Percentiles rank a stretch among this genome's conserved stretches.
Evolutionary conservation across 2,113 vertebrate species (phyloP).

Genomic region (Hepsetus odoe): DNA sequence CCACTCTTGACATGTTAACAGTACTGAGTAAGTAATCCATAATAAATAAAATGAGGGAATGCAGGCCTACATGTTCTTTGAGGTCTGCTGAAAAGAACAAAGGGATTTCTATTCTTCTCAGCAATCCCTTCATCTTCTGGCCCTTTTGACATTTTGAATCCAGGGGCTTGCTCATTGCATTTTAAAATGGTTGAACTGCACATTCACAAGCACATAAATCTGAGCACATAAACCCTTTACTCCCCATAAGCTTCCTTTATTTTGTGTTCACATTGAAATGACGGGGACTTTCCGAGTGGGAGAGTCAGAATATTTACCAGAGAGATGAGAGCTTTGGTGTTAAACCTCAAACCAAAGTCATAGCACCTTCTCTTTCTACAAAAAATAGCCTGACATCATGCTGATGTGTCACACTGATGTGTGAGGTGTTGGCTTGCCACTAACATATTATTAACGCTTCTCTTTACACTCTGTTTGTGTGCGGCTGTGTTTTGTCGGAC

Average conservation of each 20-base stretch:
- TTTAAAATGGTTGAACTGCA: not conserved
- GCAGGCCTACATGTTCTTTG: not conserved
- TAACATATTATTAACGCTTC: slow-evolving; percentile 25
- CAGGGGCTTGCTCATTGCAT: not conserved
- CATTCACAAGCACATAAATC: not conserved
- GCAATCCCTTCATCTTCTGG: not conserved
- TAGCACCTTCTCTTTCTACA: not conserved
- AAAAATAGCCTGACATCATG: not conserved
- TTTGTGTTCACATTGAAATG: not conserved
- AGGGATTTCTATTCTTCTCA: not conserved
- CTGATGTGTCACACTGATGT: not conserved
- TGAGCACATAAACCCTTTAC: not conserved
- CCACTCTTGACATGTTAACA: not conserved
- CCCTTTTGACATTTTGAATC: not conserved
- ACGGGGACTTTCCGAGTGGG: not conserved
- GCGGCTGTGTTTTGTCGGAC: slow-evolving; percentile 31
- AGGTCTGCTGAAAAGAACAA: not conserved
- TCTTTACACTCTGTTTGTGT: slow-evolving; percentile 34
- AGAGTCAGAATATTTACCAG: not conserved
- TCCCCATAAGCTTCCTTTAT: not conserved
- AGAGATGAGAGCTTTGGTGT: not conserved
- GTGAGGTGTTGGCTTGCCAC: slow-evolving; percentile 8
- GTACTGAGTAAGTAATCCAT: not conserved
- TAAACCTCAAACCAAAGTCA: not conserved
- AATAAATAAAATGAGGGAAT: not conserved